Conservation (phyloP, 64 coral and sea anemone genomes). For the Catalaphyllia jardinei region DNA sequence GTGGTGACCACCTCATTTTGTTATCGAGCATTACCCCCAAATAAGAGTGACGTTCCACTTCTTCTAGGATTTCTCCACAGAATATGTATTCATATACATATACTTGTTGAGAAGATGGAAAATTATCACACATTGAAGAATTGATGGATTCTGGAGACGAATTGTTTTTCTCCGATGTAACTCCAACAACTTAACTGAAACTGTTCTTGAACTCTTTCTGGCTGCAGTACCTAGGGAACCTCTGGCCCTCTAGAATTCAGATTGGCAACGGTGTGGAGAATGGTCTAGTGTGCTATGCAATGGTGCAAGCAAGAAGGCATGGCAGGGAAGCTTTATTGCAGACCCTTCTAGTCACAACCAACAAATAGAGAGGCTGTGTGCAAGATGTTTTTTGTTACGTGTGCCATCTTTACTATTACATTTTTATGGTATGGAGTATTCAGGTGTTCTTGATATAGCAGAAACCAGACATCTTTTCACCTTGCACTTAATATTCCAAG, state of each 20-base stretch:
- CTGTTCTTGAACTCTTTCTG: slow-evolving; percentile 49
- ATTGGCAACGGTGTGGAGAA: not conserved
- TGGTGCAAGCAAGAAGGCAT: slow-evolving; percentile 61
- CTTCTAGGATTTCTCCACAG: too few relatives aligned
- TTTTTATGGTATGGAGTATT: slow-evolving; percentile 63
- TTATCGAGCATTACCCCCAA: too few relatives aligned
- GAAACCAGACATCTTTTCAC: slow-evolving; percentile 46
- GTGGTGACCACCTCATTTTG: too few relatives aligned
- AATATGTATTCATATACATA: too few relatives aligned
- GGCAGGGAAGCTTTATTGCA: slow-evolving; percentile 66
- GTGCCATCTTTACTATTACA: slow-evolving; percentile 50
- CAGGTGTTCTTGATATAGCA: slow-evolving; percentile 20
- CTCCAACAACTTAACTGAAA: slow-evolving; percentile 42
- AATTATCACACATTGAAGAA: slow-evolving; percentile 14
- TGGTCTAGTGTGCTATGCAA: slow-evolving; percentile 48
- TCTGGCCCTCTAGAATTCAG: slow-evolving; percentile 1
- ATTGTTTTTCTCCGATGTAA: slow-evolving; percentile 62
- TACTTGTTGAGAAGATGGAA: too few relatives aligned
- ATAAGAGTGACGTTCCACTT: too few relatives aligned
- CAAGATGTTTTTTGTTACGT: slow-evolving; percentile 54
- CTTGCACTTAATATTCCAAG: slow-evolving; percentile 9
- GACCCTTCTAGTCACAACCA: slow-evolving; percentile 53
- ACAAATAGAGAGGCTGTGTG: slow-evolving; percentile 47
- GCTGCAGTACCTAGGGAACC: slow-evolving; percentile 28
- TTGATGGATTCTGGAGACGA: slow-evolving; percentile 58